Base-by-base conservation (phyloP, 2,888 invertebrate genomes). In the Athalia cordata region DNA sequence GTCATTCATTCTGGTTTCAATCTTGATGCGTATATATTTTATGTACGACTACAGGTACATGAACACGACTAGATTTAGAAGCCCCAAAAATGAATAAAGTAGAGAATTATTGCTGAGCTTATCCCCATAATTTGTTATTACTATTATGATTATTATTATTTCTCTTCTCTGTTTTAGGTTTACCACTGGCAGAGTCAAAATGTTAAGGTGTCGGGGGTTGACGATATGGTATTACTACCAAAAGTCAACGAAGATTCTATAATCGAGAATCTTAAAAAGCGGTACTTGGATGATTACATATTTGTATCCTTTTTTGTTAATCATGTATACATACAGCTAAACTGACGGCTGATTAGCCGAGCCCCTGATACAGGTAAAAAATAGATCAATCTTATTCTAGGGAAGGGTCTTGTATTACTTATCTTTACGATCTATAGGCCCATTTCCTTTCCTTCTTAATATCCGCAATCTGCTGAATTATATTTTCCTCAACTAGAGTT, bases 111-210 rank as follows among this genome's bases (percentile, higher is more conserved):
- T 29, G 29, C 2, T 29, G 29, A 2, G 29, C 2, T 29, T 55
- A 55, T 4, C 7, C n/a, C 4, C 9, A 55, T n/a, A n/a, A 11
- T 55, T 55, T 11, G 55, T 55, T 4, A 55, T 5, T 9, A 55
- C 0, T 7, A 55, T 4, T 55, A 4, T 4, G n/a, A 55, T 55
- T 55, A 4, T 7, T n/a, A 5, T 55, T 6, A 62, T 62, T 62
- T 62, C 2, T 29, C 15, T 7, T 70, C 55, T 13, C 55, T 43
- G 13, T 85, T 85, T 47, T 86, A 92, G 92, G 92, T 92, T 77
- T 94, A 94, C 88, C 94, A 94, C 87, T 94, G 94, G 94, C 94
- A 94, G 88, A 93, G 93, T 85, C 92, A 93, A 89, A 93, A 93
- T 92, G 93, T 93, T 85, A 94, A 94, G 86, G 92, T 93, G 80